Percentiles rank a stretch among this genome's conserved stretches.
Conservation (phyloP, 2,888 invertebrate species). For the Orthosia gothica region DNA sequence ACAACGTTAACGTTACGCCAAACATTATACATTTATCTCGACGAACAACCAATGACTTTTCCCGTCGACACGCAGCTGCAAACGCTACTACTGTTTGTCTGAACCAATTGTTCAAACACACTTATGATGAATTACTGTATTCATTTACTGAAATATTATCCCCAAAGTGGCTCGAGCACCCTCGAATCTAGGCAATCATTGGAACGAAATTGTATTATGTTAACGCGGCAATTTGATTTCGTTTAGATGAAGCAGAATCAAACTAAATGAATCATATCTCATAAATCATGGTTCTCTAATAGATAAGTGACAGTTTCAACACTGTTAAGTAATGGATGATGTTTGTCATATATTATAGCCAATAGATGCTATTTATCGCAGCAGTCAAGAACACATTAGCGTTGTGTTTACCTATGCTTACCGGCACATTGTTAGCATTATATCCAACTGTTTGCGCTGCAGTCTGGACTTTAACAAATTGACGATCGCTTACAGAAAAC, state of each 20-base stretch:
- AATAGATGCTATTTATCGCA: constrained; percentile 41
- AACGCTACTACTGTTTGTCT: constrained; percentile 55
- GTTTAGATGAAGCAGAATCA: constrained; percentile 26
- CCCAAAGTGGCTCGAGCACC: constrained; percentile 18
- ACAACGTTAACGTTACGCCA: constrained; percentile 78
- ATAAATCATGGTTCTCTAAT: constrained; percentile 42
- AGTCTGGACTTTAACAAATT: constrained; percentile 73
- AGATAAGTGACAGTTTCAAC: constrained; percentile 44
- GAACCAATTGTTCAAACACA: constrained; percentile 67
- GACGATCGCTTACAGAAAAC: constrained; percentile 77
- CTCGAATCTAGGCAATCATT: constrained; percentile 38
- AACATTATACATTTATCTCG: constrained; percentile 84
- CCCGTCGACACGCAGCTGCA: constrained; percentile 80
- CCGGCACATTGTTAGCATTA: constrained; percentile 70
- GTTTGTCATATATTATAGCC: constrained; percentile 40
- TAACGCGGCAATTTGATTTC: constrained; percentile 36
- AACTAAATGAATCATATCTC: constrained; percentile 26
- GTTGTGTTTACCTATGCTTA: constrained; percentile 69
- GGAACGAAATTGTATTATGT: constrained; percentile 32
- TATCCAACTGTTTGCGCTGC: constrained; percentile 70
- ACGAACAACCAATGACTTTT: constrained; percentile 82
- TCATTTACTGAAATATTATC: constrained; percentile 37
- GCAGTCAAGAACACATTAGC: constrained; percentile 65
- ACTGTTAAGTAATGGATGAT: constrained; percentile 50
- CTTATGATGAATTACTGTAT: constrained; percentile 38